Conservation (phyloP, 2,797 vertebrate species). For the Rhinichthys osculus region DNA sequence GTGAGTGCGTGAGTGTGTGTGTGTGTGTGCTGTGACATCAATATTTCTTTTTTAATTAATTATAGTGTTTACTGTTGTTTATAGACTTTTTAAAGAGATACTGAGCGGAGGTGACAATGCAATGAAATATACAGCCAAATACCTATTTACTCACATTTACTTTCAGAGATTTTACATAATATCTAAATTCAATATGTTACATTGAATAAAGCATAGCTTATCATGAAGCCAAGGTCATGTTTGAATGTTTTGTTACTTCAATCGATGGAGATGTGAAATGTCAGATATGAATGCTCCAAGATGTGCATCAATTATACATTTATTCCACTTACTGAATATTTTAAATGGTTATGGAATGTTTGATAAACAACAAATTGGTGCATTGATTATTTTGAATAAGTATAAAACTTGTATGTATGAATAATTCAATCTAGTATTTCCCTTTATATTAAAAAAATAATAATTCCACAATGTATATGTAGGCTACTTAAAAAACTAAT, state of each 20-base stretch:
- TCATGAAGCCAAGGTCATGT: not conserved
- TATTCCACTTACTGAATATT: not conserved
- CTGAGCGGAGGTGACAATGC: not conserved
- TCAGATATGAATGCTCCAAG: not conserved
- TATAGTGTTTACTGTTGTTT: not conserved
- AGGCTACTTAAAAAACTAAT: not conserved
- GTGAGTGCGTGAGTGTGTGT: no score
- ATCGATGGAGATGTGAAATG: not conserved
- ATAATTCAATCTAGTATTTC: not conserved
- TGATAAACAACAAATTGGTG: not conserved
- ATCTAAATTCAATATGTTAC: not conserved
- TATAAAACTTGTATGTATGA: not conserved
- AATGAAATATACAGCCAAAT: not conserved
- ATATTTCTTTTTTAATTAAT: not conserved
- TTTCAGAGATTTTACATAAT: conserved; percentile 6
- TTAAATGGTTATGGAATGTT: not conserved
- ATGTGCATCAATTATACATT: not conserved
- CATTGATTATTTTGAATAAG: no score
- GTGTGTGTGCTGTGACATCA: not conserved
- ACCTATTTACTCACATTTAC: not conserved
- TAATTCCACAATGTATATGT: not conserved
- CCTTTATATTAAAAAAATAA: not conserved
- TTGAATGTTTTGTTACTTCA: not conserved
- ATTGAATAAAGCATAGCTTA: not conserved
- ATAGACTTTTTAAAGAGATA: not conserved